Evolutionary conservation across 1,140 invertebrate species (phyloP), one percentile per base, ranked within the genome.

Genomic region (Carposina sasakii): DNA sequence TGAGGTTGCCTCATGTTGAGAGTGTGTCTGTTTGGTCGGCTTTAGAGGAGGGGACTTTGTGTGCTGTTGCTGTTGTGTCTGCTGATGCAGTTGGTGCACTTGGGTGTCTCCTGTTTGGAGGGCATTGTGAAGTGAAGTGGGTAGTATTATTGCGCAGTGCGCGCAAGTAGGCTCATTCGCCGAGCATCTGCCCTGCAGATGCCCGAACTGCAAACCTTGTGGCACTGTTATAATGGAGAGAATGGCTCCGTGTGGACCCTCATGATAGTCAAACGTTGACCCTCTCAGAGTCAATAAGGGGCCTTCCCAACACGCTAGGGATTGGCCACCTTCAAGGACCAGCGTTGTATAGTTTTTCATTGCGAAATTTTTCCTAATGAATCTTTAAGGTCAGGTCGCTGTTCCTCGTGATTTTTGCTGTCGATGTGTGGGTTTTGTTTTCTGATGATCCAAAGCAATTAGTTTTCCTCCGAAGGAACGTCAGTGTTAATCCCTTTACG

Each of bases 231-330:
- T 20, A 46, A 36, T 9, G 30, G 31, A 3, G 44, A 46, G 20
- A 46, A 46, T 5, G 33, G 19, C 30, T 46, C 44, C 8, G 16
- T 31, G 19, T 36, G 44, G 6, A 34, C 30, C 28, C 44, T 17
- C 26, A 34, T 28, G 15, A 22, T 15, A 5, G 21, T 19, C 10
- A 46, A n/a, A n/a, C 12, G 10, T 17, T n/a, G 12, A 46, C 16
- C 5, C 30, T 12, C 3, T 5, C 17, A 9, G 23, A 4, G 4
- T 20, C 13, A 4, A 23, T 24, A 2, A 34, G 8, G 2, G n/a
- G 4, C 6, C 2, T 12, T 12, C 6, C 17, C n/a, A n/a, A 34
- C 10, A 34, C 44, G 12, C 13, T 20, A 3, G n/a, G 44, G 33
- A 3, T 21, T 2, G 0, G 15, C 19, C 2, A n/a, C 2, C 3